Percentiles rank a stretch among this genome's conserved stretches.
Conservation (phyloP, 2,888 invertebrate genomes). For the Dasypolia templi region DNA sequence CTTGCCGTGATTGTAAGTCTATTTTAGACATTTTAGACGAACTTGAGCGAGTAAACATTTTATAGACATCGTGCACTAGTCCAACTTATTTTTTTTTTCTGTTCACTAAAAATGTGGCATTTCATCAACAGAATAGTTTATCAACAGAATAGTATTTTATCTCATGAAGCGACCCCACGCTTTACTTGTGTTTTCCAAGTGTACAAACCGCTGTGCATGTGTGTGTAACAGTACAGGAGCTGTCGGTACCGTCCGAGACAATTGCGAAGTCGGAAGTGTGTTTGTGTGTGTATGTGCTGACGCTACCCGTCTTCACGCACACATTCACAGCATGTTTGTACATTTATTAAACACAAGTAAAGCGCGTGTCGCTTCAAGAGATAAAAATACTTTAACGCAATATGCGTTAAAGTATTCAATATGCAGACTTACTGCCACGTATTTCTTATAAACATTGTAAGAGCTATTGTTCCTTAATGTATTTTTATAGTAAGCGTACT, state of each 20-base stretch:
- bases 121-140: constrained; percentile 1
- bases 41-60: not conserved
- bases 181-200: not conserved
- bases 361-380: not conserved
- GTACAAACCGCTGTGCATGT: not conserved
- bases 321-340: not conserved
- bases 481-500: constrained; percentile 17
- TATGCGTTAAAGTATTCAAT: constrained; percentile 18
- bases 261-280: not conserved
- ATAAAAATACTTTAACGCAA: not conserved
- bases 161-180: not conserved
- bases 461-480: constrained; percentile 24
- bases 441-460: constrained; percentile 31
- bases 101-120: not conserved
- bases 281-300: not conserved
- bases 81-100: not conserved
- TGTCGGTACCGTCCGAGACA: not conserved
- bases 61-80: not conserved
- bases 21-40: not conserved
- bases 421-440: constrained; percentile 8
- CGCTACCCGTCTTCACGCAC: not conserved
- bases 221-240: not conserved
- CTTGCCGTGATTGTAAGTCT: not conserved
- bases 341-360: not conserved
- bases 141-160: not conserved